Evolutionary conservation across 2,888 invertebrate genomes (phyloP), one percentile per base, ranked within the genome.

Genomic region (Pachycephus smyrnensis): DNA sequence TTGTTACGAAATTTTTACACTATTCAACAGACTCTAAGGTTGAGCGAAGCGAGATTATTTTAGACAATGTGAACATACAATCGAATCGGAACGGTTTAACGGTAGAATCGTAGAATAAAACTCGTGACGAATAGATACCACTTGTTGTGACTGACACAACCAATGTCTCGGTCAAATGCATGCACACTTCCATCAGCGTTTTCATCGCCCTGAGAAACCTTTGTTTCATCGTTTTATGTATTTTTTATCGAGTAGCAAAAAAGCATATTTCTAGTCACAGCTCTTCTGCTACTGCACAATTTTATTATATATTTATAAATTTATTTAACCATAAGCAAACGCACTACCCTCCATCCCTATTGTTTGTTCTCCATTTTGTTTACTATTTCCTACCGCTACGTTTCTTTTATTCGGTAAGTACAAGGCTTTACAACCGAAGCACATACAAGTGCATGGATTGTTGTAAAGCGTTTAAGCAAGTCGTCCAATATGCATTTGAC

Each of bases 11-110:
- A 23, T 23, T 71, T 32, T 76, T 68, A 31, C 69, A 69, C 76
- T 76, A 76, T 76, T 80, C 84, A 85, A 86, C 82, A 82, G 84
- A 84, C 80, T 82, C 82, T 84, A 86, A 30, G 80, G 83, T 88
- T 85, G 87, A 88, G 86, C 86, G 86, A 87, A 88, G 86, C 88
- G 84, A 88, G 86, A 85, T 85, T 86, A 86, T 82, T 81, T 81
- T 78, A 81, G 80, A 82, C 55, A 55, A 55, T 55, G 23, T 55
- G 55, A 55, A 55, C 23, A 23, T 23, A 55, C 55, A 55, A 23
- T 23, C 55, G 23, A 55, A 55, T 55, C 23, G 55, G 55, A 55
- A 55, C 55, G 55, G 9, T 23, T 55, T 15, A n/a, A n/a, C n/a
- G n/a, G n/a, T 23, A 55, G 23, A 55, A 1, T 55, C 55, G 9